These are phyloP conservation scores for Drosophila phalerata DNA, from an alignment of 2,888 invertebrate species.

Conservation along the genomic window DNA sequence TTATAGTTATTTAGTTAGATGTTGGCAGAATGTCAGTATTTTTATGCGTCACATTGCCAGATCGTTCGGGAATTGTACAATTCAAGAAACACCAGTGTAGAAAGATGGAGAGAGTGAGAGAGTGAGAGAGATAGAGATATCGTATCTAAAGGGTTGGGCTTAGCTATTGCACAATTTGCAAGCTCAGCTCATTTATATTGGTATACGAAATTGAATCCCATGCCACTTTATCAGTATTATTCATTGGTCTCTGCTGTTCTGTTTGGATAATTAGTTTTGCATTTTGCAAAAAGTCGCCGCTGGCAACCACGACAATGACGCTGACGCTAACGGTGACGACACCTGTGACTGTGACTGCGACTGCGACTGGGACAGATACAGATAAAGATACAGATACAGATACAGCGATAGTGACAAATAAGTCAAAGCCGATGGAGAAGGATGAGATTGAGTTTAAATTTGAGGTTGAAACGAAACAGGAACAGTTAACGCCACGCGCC, in stretches of 20 bases:
- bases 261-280: constrained; percentile 57
- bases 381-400: not conserved
- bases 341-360: constrained; percentile 20
- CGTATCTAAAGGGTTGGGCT: not conserved
- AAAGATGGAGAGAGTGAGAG: not conserved
- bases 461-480: constrained; percentile 11
- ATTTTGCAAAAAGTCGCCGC: constrained; percentile 33
- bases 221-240: constrained; percentile 54
- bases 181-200: constrained; percentile 44
- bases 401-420: not conserved
- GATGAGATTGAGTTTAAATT: not conserved
- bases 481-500: constrained; percentile 59
- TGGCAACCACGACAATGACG: constrained; percentile 8
- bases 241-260: constrained; percentile 42
- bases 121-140: too few species aligned
- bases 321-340: not conserved
- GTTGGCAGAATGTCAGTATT: constrained; percentile 12
- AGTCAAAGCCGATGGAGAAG: not conserved
- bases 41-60: constrained; percentile 30
- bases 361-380: too few species aligned
- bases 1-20: constrained; percentile 2
- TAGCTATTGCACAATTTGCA: constrained; percentile 22
- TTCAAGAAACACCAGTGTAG: not conserved
- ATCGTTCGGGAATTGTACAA: constrained; percentile 1
- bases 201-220: constrained; percentile 49